Conservation (phyloP, 1,140 invertebrate genomes). For the Cyclina sinensis region DNA sequence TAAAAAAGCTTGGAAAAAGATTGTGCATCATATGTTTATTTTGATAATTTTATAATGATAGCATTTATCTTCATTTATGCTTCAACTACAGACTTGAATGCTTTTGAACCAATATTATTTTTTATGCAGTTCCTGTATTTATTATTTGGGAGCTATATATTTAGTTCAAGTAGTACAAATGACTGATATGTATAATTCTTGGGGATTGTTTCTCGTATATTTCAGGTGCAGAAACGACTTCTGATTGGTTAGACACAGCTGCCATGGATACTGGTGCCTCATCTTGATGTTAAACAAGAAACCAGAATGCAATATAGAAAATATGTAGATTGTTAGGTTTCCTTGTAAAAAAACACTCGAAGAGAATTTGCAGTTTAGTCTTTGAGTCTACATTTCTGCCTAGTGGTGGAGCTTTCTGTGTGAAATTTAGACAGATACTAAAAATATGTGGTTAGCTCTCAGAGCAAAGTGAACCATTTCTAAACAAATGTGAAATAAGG, state of each 20-base stretch:
- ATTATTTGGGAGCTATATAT: no score
- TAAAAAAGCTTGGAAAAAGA: no score
- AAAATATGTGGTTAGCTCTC: not conserved
- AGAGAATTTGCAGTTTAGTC: no score
- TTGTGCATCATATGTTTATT: no score
- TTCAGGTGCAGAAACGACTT: constrained; percentile 12
- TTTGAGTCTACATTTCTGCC: not conserved
- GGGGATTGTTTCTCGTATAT: not conserved
- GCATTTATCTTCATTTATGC: no score
- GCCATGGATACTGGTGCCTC: not conserved
- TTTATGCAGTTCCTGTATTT: no score
- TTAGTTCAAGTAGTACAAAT: not conserved
- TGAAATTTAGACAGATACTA: not conserved
- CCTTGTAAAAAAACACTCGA: no score
- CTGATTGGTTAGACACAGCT: constrained; percentile 1
- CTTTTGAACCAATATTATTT: no score
- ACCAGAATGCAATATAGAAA: not conserved
- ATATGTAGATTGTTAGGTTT: not conserved
- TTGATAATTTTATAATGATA: no score
- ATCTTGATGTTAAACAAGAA: not conserved
- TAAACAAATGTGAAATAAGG: no score
- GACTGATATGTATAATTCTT: no score
- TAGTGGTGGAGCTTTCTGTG: not conserved
- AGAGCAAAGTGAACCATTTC: not conserved
- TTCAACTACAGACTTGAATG: no score